Evolutionary conservation across 2,113 vertebrate genomes (phyloP).

Genomic region (Merops nubicus): DNA sequence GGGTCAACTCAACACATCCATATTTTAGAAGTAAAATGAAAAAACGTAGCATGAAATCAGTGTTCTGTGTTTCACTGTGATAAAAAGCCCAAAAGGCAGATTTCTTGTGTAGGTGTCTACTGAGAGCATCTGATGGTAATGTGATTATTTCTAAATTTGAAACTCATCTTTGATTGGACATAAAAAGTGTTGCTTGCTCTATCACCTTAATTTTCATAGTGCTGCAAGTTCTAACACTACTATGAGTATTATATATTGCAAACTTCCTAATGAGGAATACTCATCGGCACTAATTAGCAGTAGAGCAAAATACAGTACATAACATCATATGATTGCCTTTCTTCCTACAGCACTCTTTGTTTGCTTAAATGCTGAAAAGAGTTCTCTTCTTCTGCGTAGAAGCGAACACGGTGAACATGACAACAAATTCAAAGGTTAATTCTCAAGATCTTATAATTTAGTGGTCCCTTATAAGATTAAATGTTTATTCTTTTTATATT

Average conservation of each 20-base stretch:
- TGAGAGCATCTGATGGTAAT: accelerated
- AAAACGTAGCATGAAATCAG: neutral
- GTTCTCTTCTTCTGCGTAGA: neutral
- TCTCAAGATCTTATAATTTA: neutral
- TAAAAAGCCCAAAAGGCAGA: neutral
- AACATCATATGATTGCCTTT: neutral
- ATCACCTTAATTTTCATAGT: neutral
- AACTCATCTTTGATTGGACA: neutral
- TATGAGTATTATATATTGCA: neutral
- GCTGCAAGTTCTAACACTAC: neutral
- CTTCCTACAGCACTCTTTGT: neutral
- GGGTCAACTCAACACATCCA: neutral
- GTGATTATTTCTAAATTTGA: neutral
- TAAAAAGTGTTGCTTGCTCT: neutral
- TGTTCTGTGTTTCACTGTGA: neutral
- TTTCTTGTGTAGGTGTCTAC: neutral
- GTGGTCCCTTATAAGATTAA: neutral
- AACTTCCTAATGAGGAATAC: neutral
- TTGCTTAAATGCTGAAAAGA: neutral
- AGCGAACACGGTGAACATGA: neutral
- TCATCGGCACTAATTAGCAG: neutral
- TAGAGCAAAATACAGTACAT: neutral
- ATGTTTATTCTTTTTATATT: neutral
- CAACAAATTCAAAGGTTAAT: neutral
- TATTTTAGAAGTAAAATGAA: neutral